Base-by-base conservation (phyloP, 2,113 vertebrate genomes). In the Carassius auratus region DNA sequence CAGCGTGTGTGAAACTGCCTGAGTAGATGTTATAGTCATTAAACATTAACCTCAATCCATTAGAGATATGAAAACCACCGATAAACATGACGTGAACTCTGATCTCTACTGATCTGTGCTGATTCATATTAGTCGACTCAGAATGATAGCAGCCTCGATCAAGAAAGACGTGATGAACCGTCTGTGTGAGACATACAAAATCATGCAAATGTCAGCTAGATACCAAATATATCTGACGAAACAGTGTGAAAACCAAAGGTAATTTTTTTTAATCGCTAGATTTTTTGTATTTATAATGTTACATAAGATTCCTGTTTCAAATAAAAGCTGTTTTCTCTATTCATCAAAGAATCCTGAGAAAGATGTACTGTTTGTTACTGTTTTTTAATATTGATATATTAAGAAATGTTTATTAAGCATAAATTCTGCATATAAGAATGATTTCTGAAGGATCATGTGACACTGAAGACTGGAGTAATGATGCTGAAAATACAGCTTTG, bases 1-100 rank as follows among this genome's bases (percentile, higher is more conserved):
- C 14, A 50, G 52, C 10, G 0, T 59, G 26, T 86, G 59, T 33
- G 10, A 45, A 78, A 50, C n/a, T 36, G 77, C 76, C 30, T 23
- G 14, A 62, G 30, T 33, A n/a, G 85, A 48, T 86, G 86, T 86
- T 80, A 86, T 66, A 81, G 77, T 52, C 42, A 75, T 82, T 87
- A 86, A 85, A 88, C 50, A 87, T 90, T 87, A 90, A 88, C 64
- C 19, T 3, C 59, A 69, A 80, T 50, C 21, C n/a, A 38, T 5
- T 17, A 59, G 15, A 80, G 19, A 69, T 21, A 52, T n/a, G 69
- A 69, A 71, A 30, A 42, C 66, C 33, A 33, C 36, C 3, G 57
- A n/a, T 13, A 21, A n/a, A 69, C 21, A 52, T 17, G 69, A 50
- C 15, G 57, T 38, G 68, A 59, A 81, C 45, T 76, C 36, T 0